Base-by-base conservation (phyloP, 2,888 invertebrate genomes). In the Syrista parreyssii region DNA sequence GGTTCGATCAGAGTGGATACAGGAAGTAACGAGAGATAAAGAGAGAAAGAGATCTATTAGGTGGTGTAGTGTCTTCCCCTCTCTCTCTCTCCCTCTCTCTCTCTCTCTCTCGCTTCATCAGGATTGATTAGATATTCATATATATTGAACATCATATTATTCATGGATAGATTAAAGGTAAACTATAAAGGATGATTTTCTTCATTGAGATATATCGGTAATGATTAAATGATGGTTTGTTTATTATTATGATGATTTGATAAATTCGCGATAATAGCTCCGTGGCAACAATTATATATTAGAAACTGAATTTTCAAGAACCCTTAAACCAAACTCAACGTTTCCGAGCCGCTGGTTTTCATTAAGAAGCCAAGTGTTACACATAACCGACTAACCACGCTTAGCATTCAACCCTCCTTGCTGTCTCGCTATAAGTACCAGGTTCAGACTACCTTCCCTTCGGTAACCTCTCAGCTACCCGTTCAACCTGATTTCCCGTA, bases 291-390 rank as follows among this genome's bases (percentile, higher is more conserved):
- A 9, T 55, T 23, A 2, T 23, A 23, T 55, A 6, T 23, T 55
- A 55, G 55, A 55, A 23, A 55, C 9, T 55, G 23, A 55, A 23
- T 23, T 23, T 6, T 23, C 55, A 23, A 55, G 55, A 55, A 55
- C 55, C 71, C 32, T 31, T 31, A 23, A 23, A 23, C 33, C 34
- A 40, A 82, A 82, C 82, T 79, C 83, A 84, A 84, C 82, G 82
- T 84, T 85, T 85, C 83, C 82, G 82, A 81, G 80, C 82, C 79
- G 83, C 82, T 85, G 83, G 78, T 83, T 85, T 85, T 86, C 86
- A 86, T 85, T 86, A 86, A 84, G 86, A 81, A 81, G 81, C 81
- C 79, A 79, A 78, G 79, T 80, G 83, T 78, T 83, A 82, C 82
- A 79, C 82, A 84, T 85, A 85, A 82, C 86, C 79, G 84, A 85